Percentiles rank a stretch among this genome's conserved stretches.
These are phyloP conservation scores for Brachyalestes nurse DNA, from an alignment of 2,797 vertebrate species.

Conservation along the genomic window DNA sequence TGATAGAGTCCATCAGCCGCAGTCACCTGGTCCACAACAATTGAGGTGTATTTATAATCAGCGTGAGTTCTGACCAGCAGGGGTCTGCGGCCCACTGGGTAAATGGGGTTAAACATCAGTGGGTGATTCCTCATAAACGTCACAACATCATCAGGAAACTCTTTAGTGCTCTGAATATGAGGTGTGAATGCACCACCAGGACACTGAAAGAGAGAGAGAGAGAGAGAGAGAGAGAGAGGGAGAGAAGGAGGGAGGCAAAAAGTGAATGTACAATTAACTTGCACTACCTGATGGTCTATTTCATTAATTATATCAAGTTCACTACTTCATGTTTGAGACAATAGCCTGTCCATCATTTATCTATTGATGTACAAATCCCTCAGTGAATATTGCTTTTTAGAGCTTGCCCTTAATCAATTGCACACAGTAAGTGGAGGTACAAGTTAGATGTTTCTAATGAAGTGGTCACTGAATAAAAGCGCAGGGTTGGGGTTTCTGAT, in stretches of 20 bases:
- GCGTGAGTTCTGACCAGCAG: conserved; percentile 90
- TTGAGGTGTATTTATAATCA: conserved; percentile 92
- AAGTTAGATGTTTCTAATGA: no score
- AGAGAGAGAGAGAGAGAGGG: no score
- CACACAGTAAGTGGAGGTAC: no score
- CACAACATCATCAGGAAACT: conserved; percentile 97
- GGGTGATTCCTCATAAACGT: conserved; percentile 96
- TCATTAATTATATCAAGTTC: no score
- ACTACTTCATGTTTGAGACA: no score
- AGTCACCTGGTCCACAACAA: conserved; percentile 92
- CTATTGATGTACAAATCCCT: no score
- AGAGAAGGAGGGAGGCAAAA: neutral
- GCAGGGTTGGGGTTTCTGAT: no score
- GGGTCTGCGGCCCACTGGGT: conserved; percentile 88
- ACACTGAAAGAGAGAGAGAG: conserved; percentile 76
- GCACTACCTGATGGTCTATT: no score
- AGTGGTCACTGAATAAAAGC: neutral
- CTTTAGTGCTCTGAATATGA: conserved; percentile 90
- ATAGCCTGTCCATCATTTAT: no score
- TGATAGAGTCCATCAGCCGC: conserved; percentile 95
- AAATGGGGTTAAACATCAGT: conserved; percentile 95
- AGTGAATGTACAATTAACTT: no score
- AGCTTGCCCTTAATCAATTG: no score
- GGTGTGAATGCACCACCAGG: conserved; percentile 97
- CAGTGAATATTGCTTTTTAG: no score